Evolutionary conservation across 2,888 invertebrate genomes (phyloP).

Genomic region (Trichopria drosophilae): DNA sequence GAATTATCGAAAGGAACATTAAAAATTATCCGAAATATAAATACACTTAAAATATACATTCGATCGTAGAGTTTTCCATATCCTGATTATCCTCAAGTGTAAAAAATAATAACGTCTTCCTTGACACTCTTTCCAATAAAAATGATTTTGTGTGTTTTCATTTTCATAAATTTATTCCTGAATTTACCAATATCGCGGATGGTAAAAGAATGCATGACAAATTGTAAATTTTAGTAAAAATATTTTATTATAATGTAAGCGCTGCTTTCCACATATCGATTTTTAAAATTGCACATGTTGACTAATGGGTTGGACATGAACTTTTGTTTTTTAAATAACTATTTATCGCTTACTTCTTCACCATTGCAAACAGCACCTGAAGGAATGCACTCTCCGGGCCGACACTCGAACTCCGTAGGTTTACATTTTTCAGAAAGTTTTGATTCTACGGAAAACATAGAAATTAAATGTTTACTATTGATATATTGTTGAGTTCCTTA

Average conservation of each 20-base stretch:
- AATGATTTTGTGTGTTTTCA: no score
- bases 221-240: no score
- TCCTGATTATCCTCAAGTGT: not conserved
- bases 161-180: no score
- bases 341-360: conserved; percentile 53
- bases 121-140: not conserved
- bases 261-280: conserved; percentile 14
- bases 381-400: conserved; percentile 61
- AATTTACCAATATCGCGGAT: no score
- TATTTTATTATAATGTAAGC: conserved; percentile 23
- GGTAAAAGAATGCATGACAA: no score
- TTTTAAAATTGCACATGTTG: conserved; percentile 7
- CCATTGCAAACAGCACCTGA: conserved; percentile 64
- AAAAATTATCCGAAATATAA: no score
- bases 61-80: no score
- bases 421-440: conserved; percentile 44
- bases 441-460: conserved; percentile 28
- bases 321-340: conserved; percentile 17
- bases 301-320: not conserved
- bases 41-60: no score
- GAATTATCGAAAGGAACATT: not conserved
- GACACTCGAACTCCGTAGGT: conserved; percentile 60
- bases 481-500: no score
- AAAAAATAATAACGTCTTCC: not conserved
- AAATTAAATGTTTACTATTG: conserved; percentile 11